phyloP scores from a whole-genome alignment of 2,113 vertebrate species.

The Caranx ignobilis region DNA sequence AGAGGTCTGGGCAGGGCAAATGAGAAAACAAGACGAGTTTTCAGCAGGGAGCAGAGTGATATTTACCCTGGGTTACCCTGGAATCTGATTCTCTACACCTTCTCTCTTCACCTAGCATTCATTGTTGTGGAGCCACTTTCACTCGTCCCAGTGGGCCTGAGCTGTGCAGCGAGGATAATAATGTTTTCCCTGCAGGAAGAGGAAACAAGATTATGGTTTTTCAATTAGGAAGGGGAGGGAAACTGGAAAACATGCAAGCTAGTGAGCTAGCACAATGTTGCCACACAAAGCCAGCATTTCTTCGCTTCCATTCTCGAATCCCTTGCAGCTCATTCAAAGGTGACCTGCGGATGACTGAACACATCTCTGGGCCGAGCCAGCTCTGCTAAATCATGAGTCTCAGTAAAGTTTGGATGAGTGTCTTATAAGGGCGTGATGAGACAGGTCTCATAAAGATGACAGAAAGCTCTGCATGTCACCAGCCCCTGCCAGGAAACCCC shows the following conservation, averaged over 20 bases:
- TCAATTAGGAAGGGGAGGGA: slow-evolving; percentile 37
- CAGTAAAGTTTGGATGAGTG: slow-evolving; percentile 79
- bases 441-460: slow-evolving; percentile 81
- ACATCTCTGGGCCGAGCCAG: slow-evolving; percentile 55
- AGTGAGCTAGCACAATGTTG: slow-evolving; percentile 8
- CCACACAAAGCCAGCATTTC: slow-evolving; percentile 23
- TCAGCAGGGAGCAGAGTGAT: slow-evolving; percentile 60
- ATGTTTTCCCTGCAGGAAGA: slow-evolving; percentile 43
- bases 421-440: slow-evolving; percentile 81
- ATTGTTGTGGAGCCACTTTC: slow-evolving; percentile 62
- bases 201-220: slow-evolving; percentile 58
- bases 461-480: slow-evolving; percentile 64
- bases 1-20: slow-evolving; percentile 57
- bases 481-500: slow-evolving; percentile 77
- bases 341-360: slow-evolving; percentile 69
- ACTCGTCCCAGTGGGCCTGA: slow-evolving; percentile 58
- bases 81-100: slow-evolving; percentile 73
- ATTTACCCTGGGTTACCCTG: slow-evolving; percentile 64
- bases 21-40: slow-evolving; percentile 72
- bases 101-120: slow-evolving; percentile 62
- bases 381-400: slow-evolving; percentile 77
- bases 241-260: slow-evolving; percentile 35
- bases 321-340: slow-evolving; percentile 70
- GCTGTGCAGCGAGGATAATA: slow-evolving; percentile 50
- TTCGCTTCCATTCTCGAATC: slow-evolving; percentile 24